These are phyloP conservation scores for Drosophila nigricruria DNA, from an alignment of 2,888 invertebrate genomes.

Conservation along the genomic window DNA sequence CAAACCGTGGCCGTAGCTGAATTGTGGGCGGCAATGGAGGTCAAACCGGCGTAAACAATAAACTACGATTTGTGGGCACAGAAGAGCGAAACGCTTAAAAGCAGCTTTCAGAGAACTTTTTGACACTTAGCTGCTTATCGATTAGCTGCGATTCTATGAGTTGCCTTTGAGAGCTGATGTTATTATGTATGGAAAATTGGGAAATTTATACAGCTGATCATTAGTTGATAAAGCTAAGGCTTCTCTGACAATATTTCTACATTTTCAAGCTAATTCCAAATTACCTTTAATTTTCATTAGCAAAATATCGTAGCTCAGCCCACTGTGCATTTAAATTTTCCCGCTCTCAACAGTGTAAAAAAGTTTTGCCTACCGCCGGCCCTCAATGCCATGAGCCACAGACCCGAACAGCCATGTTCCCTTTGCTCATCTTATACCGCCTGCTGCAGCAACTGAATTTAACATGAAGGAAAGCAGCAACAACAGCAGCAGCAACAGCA, in stretches of 20 bases:
- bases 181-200: no score
- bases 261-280: no score
- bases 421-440: not conserved
- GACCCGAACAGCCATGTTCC: not conserved
- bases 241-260: no score
- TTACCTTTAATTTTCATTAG: no score
- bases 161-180: no score
- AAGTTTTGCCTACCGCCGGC: slow-evolving; percentile 61
- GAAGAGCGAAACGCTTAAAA: slow-evolving; percentile 4
- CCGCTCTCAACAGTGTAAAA: slow-evolving; percentile 43
- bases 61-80: slow-evolving; percentile 6
- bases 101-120: no score
- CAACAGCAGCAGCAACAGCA: slow-evolving; percentile 40
- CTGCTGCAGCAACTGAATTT: slow-evolving; percentile 51
- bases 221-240: no score
- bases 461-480: slow-evolving; percentile 63
- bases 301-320: no score
- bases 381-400: slow-evolving; percentile 16
- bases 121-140: slow-evolving; percentile 3
- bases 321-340: slow-evolving; percentile 68
- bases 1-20: slow-evolving; percentile 21
- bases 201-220: not conserved
- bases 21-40: slow-evolving; percentile 36
- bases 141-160: not conserved
- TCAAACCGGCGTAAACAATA: slow-evolving; percentile 42